Evolutionary conservation across 2,888 invertebrate genomes (phyloP).

Genomic region (Lasioglossum villosulum): DNA sequence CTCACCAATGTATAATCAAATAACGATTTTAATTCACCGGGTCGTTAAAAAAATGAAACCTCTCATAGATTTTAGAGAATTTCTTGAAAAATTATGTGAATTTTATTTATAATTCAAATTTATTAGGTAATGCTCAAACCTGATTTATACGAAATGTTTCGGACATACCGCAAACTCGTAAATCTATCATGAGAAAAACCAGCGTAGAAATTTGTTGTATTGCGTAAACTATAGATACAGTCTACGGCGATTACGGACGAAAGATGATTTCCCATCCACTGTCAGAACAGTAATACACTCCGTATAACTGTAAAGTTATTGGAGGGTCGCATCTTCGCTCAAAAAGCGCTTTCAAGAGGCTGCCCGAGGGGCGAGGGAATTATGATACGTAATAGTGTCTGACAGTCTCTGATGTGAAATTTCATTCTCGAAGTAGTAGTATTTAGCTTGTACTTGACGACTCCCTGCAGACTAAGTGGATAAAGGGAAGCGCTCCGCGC

Average conservation of each 20-base stretch:
- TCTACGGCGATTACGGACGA: not conserved
- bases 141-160: too few species aligned
- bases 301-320: not conserved
- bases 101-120: too few species aligned
- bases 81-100: too few species aligned
- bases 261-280: not conserved
- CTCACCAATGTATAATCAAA: too few species aligned
- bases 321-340: conserved; percentile 1
- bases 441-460: conserved; percentile 30
- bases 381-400: conserved; percentile 7
- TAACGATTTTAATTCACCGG: too few species aligned
- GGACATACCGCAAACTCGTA: not conserved
- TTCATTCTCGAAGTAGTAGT: conserved; percentile 25
- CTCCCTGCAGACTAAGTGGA: conserved; percentile 10
- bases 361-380: not conserved
- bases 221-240: not conserved
- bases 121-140: too few species aligned
- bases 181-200: not conserved
- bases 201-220: not conserved
- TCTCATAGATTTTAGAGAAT: too few species aligned
- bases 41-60: too few species aligned
- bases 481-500: conserved; percentile 24
- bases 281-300: not conserved
- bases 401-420: conserved; percentile 11
- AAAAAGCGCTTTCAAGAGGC: conserved; percentile 9